These are phyloP conservation scores for Pelosia muscerda DNA, from an alignment of 2,888 invertebrate species.

Conservation along the genomic window DNA sequence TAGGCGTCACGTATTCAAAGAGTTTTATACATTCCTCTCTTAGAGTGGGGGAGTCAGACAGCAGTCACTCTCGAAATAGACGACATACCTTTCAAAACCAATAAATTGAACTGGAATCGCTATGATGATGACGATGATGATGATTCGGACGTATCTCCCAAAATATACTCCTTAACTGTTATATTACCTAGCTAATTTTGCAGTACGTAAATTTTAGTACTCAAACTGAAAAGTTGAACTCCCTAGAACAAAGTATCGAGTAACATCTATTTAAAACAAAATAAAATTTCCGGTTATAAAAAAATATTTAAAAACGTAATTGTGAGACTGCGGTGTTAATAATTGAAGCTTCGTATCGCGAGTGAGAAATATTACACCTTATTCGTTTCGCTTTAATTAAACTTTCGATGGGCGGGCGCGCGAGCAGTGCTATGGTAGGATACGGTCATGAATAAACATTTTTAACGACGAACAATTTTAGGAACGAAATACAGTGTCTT, in stretches of 20 bases:
- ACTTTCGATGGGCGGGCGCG: conserved; percentile 71
- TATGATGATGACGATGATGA: too few relatives aligned
- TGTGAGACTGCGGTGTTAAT: conserved; percentile 33
- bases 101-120: too few relatives aligned
- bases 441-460: conserved; percentile 18
- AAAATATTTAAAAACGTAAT: conserved; percentile 13
- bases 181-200: too few relatives aligned
- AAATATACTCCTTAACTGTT: too few relatives aligned
- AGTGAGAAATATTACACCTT: conserved; percentile 81
- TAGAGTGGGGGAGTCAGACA: too few relatives aligned
- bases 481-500: too few relatives aligned
- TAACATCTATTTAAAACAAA: background rate
- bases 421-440: conserved; percentile 60
- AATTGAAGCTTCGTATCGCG: conserved; percentile 49
- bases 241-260: background rate
- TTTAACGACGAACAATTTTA: too few relatives aligned
- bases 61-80: background rate
- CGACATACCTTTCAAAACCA: too few relatives aligned
- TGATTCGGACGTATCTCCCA: too few relatives aligned
- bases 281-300: conserved; percentile 12
- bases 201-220: too few relatives aligned
- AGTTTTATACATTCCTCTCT: background rate
- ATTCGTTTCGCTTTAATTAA: conserved; percentile 84
- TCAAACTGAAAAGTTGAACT: too few relatives aligned
- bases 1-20: background rate